These are phyloP conservation scores for Myoxocephalus aenaeus DNA, from an alignment of 2,797 vertebrate species.

Conservation along the genomic window DNA sequence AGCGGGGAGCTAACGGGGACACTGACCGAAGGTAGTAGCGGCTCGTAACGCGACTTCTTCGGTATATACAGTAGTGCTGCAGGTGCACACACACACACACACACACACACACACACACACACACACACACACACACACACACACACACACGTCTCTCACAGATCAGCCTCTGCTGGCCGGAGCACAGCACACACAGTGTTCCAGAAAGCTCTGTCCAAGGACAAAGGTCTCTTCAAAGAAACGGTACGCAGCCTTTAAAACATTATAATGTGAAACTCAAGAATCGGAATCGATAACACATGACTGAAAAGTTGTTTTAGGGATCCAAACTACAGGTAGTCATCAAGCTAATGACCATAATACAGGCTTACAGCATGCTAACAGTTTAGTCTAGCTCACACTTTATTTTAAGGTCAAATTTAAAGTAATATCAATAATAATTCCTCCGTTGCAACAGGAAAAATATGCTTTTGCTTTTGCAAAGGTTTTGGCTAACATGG, in stretches of 20 bases:
- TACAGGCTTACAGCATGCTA: not conserved
- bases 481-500: not conserved
- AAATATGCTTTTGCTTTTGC: not conserved
- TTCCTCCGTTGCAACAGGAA: not conserved
- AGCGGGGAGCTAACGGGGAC: too few species aligned
- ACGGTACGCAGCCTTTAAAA: not conserved
- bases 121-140: too few species aligned
- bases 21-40: too few species aligned
- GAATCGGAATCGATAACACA: not conserved
- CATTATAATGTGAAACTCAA: not conserved
- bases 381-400: not conserved
- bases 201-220: not conserved
- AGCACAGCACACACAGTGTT: slow-evolving; percentile 15
- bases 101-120: too few species aligned
- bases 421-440: not conserved
- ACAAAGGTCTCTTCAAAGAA: slow-evolving; percentile 3
- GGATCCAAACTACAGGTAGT: not conserved
- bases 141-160: too few species aligned
- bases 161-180: slow-evolving; percentile 17
- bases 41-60: too few species aligned
- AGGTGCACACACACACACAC: not conserved
- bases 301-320: not conserved
- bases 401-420: not conserved
- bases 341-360: not conserved
- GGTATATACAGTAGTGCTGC: slow-evolving; percentile 2